These are phyloP conservation scores for Episyrphus balteatus DNA, from an alignment of 1,140 invertebrate species.

Conservation along the genomic window DNA sequence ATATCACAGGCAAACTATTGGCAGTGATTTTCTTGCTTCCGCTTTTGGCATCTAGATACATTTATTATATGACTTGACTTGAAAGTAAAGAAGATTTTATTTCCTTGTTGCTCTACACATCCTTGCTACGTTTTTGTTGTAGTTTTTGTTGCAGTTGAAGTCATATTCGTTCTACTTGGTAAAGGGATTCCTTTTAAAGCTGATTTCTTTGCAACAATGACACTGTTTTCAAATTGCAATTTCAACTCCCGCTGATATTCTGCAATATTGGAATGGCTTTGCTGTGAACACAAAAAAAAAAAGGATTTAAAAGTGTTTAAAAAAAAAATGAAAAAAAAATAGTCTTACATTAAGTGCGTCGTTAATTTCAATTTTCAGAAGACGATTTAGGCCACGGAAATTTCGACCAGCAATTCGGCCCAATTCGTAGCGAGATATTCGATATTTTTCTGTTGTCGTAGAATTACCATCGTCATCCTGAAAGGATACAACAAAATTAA, in stretches of 20 bases:
- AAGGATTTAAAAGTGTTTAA: not conserved
- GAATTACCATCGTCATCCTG: constrained; percentile 10
- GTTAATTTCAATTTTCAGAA: constrained; percentile 24
- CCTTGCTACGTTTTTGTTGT: no score
- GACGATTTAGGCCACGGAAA: constrained; percentile 26
- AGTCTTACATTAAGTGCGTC: constrained; percentile 23
- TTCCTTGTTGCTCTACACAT: no score
- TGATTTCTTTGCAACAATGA: constrained; percentile 24
- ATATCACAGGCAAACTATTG: no score
- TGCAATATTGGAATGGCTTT: constrained; percentile 24
- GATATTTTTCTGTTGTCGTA: constrained; percentile 25
- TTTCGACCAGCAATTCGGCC: constrained; percentile 31
- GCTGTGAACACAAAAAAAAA: constrained; percentile 11
- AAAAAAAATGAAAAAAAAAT: not conserved
- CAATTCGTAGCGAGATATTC: constrained; percentile 33
- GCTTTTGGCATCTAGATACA: no score
- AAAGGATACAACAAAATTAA: constrained; percentile 11
- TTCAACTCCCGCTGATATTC: constrained; percentile 26
- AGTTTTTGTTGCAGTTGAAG: no score
- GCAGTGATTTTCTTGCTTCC: no score
- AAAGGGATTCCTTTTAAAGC: constrained; percentile 10
- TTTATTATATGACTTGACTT: no score
- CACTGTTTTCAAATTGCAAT: constrained; percentile 30
- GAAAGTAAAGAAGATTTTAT: no score
- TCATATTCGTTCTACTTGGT: no score